These are phyloP conservation scores for Drosophila melanosoma DNA, from an alignment of 2,888 invertebrate species.

Conservation along the genomic window DNA sequence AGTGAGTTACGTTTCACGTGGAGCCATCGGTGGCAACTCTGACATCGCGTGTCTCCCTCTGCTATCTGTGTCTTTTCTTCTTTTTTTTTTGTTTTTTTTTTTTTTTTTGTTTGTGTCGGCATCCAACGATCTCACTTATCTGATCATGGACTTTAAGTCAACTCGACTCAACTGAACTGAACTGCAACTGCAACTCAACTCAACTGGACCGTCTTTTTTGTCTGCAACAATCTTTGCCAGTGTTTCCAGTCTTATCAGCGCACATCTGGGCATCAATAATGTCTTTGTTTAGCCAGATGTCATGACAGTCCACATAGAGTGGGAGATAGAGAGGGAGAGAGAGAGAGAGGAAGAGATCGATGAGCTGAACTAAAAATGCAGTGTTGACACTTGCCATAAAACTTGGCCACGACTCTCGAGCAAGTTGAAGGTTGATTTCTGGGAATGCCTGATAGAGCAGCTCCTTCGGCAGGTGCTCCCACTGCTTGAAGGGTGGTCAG, in stretches of 20 bases:
- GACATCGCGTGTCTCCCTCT: conserved; percentile 65
- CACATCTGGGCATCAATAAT: conserved; percentile 79
- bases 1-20: conserved; percentile 59
- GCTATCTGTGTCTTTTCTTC: not conserved
- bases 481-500: conserved; percentile 50
- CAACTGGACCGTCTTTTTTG: conserved; percentile 31
- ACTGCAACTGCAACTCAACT: conserved; percentile 32
- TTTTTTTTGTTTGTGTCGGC: conserved; percentile 26
- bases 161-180: conserved; percentile 1
- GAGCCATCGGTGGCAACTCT: conserved; percentile 58
- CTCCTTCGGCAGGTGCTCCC: conserved; percentile 49
- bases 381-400: conserved; percentile 80
- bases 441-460: conserved; percentile 25
- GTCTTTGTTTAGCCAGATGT: conserved; percentile 76
- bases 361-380: conserved; percentile 62
- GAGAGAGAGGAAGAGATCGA: conserved; percentile 28
- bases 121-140: conserved; percentile 42
- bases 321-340: not conserved
- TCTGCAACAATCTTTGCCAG: conserved; percentile 29
- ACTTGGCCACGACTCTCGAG: conserved; percentile 31
- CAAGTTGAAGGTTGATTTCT: conserved; percentile 31
- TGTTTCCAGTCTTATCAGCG: conserved; percentile 53
- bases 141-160: conserved; percentile 32
- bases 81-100: conserved; percentile 1
- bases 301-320: conserved; percentile 32